These are phyloP conservation scores for Apoda limacodes DNA, from an alignment of 2,888 invertebrate genomes.

Conservation along the genomic window DNA sequence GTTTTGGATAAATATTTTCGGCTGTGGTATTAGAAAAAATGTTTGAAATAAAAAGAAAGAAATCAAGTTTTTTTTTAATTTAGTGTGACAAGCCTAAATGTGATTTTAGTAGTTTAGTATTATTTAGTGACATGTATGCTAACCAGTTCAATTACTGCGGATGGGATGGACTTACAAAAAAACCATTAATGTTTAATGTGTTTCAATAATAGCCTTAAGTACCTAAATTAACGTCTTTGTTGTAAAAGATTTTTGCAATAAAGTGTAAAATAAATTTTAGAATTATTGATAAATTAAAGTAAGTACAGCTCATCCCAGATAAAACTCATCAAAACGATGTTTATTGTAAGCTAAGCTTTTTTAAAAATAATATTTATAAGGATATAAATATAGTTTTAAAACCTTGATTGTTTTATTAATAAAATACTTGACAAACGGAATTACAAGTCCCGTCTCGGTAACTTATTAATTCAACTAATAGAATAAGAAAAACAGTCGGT, in stretches of 20 bases:
- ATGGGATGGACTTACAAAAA: slow-evolving; percentile 36
- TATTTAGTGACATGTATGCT: slow-evolving; percentile 30
- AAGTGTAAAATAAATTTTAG: no score
- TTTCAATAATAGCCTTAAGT: no score
- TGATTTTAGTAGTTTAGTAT: slow-evolving; percentile 44
- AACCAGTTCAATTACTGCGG: slow-evolving; percentile 27
- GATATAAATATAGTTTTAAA: no score
- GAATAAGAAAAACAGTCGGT: no score
- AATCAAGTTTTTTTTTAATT: slow-evolving; percentile 1
- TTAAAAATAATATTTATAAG: no score
- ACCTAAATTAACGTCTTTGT: no score
- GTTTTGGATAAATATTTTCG: slow-evolving; percentile 17
- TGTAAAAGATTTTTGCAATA: no score
- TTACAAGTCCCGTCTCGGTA: no score
- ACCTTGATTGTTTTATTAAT: no score
- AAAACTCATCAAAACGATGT: slow-evolving; percentile 35
- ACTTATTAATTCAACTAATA: no score
- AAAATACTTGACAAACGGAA: no score
- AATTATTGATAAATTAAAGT: slow-evolving; percentile 20
- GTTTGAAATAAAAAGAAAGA: slow-evolving; percentile 6
- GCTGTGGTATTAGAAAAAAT: slow-evolving; percentile 21
- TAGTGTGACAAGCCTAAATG: slow-evolving; percentile 28
- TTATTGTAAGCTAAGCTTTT: slow-evolving; percentile 37
- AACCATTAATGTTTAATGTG: no score
- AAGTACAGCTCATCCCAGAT: slow-evolving; percentile 37